Percentiles rank a stretch among this genome's conserved stretches.
These are phyloP conservation scores for Lordiphosa collinella DNA, from an alignment of 1,140 invertebrate species.

Conservation along the genomic window DNA sequence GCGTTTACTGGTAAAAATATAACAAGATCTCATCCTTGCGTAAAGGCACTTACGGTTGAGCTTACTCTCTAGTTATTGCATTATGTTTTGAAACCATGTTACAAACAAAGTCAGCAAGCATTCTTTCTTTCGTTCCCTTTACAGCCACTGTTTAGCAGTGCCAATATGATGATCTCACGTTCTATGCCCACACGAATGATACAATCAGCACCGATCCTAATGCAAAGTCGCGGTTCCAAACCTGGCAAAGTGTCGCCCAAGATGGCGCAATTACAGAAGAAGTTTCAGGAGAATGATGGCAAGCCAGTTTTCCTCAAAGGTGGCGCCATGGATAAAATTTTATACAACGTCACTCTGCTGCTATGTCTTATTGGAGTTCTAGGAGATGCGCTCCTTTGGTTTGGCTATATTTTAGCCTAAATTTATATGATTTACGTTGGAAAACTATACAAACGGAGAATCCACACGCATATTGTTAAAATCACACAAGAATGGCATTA, in stretches of 20 bases:
- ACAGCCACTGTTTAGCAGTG: constrained; percentile 31
- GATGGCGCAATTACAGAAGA: constrained; percentile 75
- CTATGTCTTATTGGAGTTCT: constrained; percentile 77
- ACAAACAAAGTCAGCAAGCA: too few species aligned
- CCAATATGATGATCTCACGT: background rate
- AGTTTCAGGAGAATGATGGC: constrained; percentile 76
- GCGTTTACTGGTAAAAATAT: too few species aligned
- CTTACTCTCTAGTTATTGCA: too few species aligned
- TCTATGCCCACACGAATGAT: background rate
- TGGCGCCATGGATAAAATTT: constrained; percentile 81
- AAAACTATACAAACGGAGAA: background rate
- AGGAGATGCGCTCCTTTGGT: constrained; percentile 32
- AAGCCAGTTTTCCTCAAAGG: constrained; percentile 83
- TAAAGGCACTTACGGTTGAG: too few species aligned
- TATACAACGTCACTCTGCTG: constrained; percentile 79
- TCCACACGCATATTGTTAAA: background rate
- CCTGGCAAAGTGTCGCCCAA: constrained; percentile 41
- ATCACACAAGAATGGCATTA: background rate
- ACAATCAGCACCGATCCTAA: constrained; percentile 3
- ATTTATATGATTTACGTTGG: too few species aligned
- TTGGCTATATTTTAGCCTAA: constrained; percentile 42
- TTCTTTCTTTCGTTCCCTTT: background rate
- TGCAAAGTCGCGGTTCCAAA: background rate
- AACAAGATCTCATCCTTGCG: too few species aligned
- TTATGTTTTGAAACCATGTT: too few species aligned